Evolutionary conservation across 2,797 vertebrate species (phyloP), one percentile per base, ranked within the genome.

Genomic region (Fundulus diaphanus): DNA sequence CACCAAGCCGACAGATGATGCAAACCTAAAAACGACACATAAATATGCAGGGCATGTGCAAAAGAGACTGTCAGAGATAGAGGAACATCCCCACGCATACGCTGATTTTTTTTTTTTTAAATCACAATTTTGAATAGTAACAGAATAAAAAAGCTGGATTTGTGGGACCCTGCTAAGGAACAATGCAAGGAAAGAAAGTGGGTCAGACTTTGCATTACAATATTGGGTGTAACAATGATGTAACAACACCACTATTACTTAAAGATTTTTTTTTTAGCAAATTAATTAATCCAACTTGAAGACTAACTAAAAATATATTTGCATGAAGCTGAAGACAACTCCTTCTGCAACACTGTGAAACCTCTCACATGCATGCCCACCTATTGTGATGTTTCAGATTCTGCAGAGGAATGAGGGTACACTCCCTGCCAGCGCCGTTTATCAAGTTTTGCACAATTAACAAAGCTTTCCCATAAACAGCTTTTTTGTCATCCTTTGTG

Each of bases 161-260:
- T 88, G 84, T 86, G 88, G 85, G 89, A 80, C 88, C 89, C 75
- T 88, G 80, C 87, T 76, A 56, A 73, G 78, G 89, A 93, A 93
- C 92, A 93, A 93, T 90, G 78, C 88, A 68, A 82, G 70, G 72
- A 63, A 76, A 85, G 82, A 92, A 94, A 93, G 88, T 93, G 87
- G 92, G 92, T 92, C 92, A 94, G 52, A 91, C 82, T 93, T 94
- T 92, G 90, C 92, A 94, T 93, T 89, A 93, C 88, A 92, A 93
- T 93, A 90, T 91, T 79, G 59, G 83, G 90, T 90, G 81, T 86
- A 87, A 88, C 66, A 73, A 89, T 92, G 89, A 91, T 91, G 91
- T 90, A 92, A 92, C 80, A 89, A 44, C 48, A 48, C 48, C 73
- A 78, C 48, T 76, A 77, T 71, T 70, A 82, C 44, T 22, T 66